A percentile compares a stretch with the other conserved stretches of the same genome.
Conservation (phyloP, 2,113 vertebrate species). For the Salvelinus fontinalis region DNA sequence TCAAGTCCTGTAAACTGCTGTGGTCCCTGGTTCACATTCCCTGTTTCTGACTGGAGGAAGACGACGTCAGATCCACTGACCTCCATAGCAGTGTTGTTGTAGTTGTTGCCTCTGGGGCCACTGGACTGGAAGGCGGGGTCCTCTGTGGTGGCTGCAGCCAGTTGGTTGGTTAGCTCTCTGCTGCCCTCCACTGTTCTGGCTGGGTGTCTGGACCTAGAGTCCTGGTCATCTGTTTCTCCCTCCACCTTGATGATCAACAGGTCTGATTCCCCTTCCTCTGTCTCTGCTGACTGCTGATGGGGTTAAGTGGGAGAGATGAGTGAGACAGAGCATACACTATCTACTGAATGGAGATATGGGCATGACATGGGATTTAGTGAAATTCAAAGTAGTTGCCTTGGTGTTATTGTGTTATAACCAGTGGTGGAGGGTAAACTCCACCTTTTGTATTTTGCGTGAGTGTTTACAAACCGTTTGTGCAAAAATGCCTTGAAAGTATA, state of each 20-base stretch:
- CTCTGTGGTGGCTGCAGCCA: neutral
- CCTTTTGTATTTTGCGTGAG: too few species aligned
- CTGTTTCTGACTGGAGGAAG: slow-evolving; percentile 37
- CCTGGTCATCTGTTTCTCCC: slow-evolving; percentile 18
- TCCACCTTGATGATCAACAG: slow-evolving; percentile 58
- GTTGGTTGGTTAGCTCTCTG: neutral
- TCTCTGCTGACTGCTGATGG: slow-evolving; percentile 39
- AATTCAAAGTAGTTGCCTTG: too few species aligned
- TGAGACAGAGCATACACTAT: neutral
- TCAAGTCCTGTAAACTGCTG: slow-evolving; percentile 23
- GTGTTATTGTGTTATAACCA: too few species aligned
- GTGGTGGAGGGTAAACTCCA: too few species aligned
- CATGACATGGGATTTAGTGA: too few species aligned
- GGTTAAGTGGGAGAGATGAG: too few species aligned
- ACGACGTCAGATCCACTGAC: slow-evolving; percentile 63
- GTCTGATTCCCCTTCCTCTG: slow-evolving; percentile 29
- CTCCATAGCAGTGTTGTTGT: slow-evolving; percentile 27
- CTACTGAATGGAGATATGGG: too few species aligned
- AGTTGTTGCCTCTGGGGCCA: too few species aligned
- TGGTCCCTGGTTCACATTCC: slow-evolving; percentile 11
- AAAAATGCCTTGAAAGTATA: too few species aligned
- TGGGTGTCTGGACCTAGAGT: neutral
- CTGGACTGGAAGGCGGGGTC: fast-evolving
- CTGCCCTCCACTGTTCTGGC: neutral
- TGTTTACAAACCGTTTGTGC: too few species aligned